Conservation (phyloP, 2,113 vertebrate genomes). For the Nesogale talazaci region DNA sequence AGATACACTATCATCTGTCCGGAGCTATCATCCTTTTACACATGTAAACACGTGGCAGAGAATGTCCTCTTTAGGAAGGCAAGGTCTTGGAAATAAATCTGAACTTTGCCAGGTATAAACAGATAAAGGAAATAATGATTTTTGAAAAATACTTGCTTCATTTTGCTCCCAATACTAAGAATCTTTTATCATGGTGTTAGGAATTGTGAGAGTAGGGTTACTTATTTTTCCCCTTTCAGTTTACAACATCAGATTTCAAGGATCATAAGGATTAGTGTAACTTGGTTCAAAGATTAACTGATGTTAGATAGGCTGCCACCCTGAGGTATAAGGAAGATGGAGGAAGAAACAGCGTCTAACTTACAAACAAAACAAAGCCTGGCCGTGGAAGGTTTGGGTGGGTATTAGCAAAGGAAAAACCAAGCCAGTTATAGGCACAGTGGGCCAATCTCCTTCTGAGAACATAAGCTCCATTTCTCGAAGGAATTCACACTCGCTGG, state of each 20-base stretch:
- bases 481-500: slow-evolving; percentile 44
- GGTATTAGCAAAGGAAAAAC: slow-evolving; percentile 50
- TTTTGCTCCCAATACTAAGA: not conserved
- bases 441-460: slow-evolving; percentile 16
- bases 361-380: slow-evolving; percentile 37
- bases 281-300: slow-evolving; percentile 14
- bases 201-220: slow-evolving; percentile 31
- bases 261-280: slow-evolving; percentile 21
- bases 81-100: not conserved
- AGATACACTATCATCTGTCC: not conserved
- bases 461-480: slow-evolving; percentile 3
- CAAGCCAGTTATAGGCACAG: not conserved
- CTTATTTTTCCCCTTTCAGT: not conserved
- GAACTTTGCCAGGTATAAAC: not conserved
- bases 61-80: too few relatives aligned
- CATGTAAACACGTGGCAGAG: not conserved
- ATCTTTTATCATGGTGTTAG: slow-evolving; percentile 3
- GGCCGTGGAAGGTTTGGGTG: not conserved
- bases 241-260: slow-evolving; percentile 32
- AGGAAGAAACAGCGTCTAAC: not conserved
- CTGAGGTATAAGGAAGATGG: not conserved
- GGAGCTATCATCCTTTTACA: slow-evolving; percentile 6
- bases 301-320: not conserved
- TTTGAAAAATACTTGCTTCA: not conserved
- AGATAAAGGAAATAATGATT: not conserved